Evolutionary conservation across 1,140 invertebrate species (phyloP).

Genomic region (Acromyrmex echinatior): DNA sequence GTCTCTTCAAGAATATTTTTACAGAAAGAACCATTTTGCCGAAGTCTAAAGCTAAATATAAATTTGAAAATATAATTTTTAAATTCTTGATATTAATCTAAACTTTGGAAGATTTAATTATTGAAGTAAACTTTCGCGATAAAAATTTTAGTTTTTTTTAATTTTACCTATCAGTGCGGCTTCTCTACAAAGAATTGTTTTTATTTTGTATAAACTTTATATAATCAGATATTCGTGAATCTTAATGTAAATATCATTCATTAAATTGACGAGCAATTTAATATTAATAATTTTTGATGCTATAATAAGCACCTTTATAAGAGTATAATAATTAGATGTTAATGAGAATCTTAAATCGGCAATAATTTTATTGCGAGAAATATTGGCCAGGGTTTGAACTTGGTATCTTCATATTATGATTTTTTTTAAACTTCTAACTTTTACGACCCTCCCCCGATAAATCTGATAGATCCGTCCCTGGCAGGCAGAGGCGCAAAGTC

Average conservation of each 20-base stretch:
- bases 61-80: too few species aligned
- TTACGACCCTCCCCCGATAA: not conserved
- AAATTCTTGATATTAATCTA: not conserved
- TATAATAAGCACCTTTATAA: too few species aligned
- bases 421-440: not conserved
- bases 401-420: not conserved
- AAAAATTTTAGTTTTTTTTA: not conserved
- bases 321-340: too few species aligned
- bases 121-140: not conserved
- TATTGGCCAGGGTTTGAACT: too few species aligned
- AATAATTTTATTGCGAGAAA: too few species aligned
- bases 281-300: too few species aligned
- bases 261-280: too few species aligned
- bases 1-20: not conserved
- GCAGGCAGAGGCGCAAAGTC: constrained; percentile 49
- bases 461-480: constrained; percentile 35
- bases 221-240: too few species aligned
- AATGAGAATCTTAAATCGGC: too few species aligned
- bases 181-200: not conserved
- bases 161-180: not conserved
- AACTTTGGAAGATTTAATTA: not conserved
- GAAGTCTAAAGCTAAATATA: too few species aligned
- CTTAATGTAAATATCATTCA: too few species aligned
- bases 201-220: not conserved
- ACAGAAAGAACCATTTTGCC: too few species aligned